Base-by-base conservation (phyloP, 2,888 invertebrate genomes). In the Ischnura elegans region DNA sequence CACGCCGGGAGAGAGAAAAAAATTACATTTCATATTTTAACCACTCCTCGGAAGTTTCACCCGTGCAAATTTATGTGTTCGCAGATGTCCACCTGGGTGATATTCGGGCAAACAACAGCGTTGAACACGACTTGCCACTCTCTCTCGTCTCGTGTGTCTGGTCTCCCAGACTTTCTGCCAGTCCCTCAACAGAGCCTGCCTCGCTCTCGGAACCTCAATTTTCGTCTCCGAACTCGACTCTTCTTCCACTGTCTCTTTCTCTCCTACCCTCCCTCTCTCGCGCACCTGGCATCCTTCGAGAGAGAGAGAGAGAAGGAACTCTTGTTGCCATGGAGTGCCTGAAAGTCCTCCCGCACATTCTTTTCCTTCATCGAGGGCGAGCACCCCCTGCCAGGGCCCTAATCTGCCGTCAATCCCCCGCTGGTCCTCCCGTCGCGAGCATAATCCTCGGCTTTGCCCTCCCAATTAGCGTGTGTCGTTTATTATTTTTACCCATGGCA, bases 111-210 rank as follows among this genome's bases (percentile, higher is more conserved):
- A 25, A 25, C 61, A 13, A 8, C 61, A 61, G 10, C 51, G 61
- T 61, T n/a, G 61, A 61, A 61, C 61, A 61, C n/a, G n/a, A n/a
- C n/a, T 61, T 61, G n/a, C 61, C 61, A 61, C 61, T 61, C 61
- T 61, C 25, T 19, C 25, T 25, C 61, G 61, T 61, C 61, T 61
- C 61, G 61, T 8, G 61, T 61, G 61, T 61, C 61, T 61, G 25
- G 3, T 25, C 61, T n/a, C 61, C n/a, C n/a, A n/a, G n/a, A 25
- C n/a, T 8, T 51, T 51, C 51, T 8, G 51, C 51, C 51, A 6
- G 4, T 13, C 47, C 47, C 47, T 13, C 47, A n/a, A n/a, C n/a
- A n/a, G n/a, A n/a, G n/a, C 61, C 61, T 25, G 21, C 61, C 25
- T 21, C 55, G 55, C 55, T 16, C 51, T 8, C 47, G 5, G 8